A percentile compares a stretch with the other conserved stretches of the same genome.
phyloP scores from a whole-genome alignment of 1,140 invertebrate genomes.

The Agrypnia vestita region DNA sequence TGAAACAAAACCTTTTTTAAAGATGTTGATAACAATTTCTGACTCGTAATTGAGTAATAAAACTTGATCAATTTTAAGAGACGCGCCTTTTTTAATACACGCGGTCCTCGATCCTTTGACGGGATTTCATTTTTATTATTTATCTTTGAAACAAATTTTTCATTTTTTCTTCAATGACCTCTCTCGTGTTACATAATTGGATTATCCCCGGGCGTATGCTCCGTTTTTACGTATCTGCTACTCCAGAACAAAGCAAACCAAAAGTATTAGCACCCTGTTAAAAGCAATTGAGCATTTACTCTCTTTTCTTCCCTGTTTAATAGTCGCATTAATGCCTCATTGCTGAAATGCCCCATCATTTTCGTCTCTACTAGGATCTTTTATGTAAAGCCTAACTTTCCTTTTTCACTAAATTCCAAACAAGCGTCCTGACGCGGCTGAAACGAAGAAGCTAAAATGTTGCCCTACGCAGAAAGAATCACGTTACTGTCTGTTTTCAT shows the following conservation, averaged over 20 bases:
- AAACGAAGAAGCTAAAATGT: not conserved
- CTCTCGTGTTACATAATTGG: conserved; percentile 19
- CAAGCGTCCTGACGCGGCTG: not conserved
- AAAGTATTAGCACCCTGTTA: conserved; percentile 13
- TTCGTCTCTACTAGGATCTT: conserved; percentile 25
- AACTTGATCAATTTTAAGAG: not conserved
- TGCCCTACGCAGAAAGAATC: not conserved
- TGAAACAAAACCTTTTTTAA: not conserved
- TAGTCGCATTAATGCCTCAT: conserved; percentile 38
- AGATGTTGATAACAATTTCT: conserved; percentile 1
- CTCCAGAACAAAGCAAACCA: conserved; percentile 29
- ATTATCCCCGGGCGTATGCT: conserved; percentile 21
- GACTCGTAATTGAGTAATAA: not conserved
- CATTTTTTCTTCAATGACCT: conserved; percentile 17
- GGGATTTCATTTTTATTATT: conserved; percentile 5
- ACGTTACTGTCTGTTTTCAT: too few species aligned
- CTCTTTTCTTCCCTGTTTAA: conserved; percentile 35
- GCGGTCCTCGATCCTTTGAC: not conserved
- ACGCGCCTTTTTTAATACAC: conserved; percentile 30
- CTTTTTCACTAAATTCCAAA: conserved; percentile 32
- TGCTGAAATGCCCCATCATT: conserved; percentile 42
- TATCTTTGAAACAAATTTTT: conserved; percentile 15
- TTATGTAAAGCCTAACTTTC: conserved; percentile 19
- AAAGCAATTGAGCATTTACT: conserved; percentile 40
- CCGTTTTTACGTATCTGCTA: not conserved